Percentiles rank a stretch among this genome's conserved stretches.
These are phyloP conservation scores for Cotesia chilonis DNA, from an alignment of 1,140 invertebrate genomes.

Conservation along the genomic window DNA sequence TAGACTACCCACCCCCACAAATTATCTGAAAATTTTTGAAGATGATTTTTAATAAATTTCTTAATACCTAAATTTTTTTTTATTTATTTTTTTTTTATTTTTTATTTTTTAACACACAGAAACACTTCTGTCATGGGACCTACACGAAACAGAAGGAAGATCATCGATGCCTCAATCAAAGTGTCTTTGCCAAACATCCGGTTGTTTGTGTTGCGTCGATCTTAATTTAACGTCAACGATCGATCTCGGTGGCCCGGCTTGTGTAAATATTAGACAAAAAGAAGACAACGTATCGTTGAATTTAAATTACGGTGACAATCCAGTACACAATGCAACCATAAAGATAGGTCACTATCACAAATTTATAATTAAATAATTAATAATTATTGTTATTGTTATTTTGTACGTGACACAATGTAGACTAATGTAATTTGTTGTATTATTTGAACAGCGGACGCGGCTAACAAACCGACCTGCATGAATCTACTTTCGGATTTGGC, in stretches of 20 bases:
- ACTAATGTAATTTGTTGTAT: slow-evolving; percentile 9
- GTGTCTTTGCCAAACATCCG: slow-evolving; percentile 60
- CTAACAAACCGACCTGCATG: slow-evolving; percentile 65
- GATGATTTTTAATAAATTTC: too few species aligned
- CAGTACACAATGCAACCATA: slow-evolving; percentile 65
- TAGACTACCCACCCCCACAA: too few species aligned
- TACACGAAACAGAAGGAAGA: slow-evolving; percentile 53
- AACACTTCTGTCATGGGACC: slow-evolving; percentile 56
- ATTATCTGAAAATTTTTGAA: too few species aligned
- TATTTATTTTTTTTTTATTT: neutral
- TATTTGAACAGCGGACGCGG: slow-evolving; percentile 54
- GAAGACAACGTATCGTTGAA: slow-evolving; percentile 66
- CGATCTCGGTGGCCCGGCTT: slow-evolving; percentile 65
- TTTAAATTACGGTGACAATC: slow-evolving; percentile 66
- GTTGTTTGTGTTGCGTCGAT: slow-evolving; percentile 63
- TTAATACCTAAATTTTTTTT: neutral
- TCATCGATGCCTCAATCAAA: slow-evolving; percentile 58
- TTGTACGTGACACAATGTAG: neutral
- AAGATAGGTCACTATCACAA: slow-evolving; percentile 58
- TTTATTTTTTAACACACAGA: slow-evolving; percentile 42
- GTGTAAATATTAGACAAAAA: slow-evolving; percentile 65
- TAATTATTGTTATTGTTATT: slow-evolving; percentile 11
- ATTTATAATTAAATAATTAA: slow-evolving; percentile 1
- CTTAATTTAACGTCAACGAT: slow-evolving; percentile 62
- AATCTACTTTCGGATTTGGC: slow-evolving; percentile 66